Conservation (phyloP, 2,888 invertebrate genomes). For the Unio pictorum region DNA sequence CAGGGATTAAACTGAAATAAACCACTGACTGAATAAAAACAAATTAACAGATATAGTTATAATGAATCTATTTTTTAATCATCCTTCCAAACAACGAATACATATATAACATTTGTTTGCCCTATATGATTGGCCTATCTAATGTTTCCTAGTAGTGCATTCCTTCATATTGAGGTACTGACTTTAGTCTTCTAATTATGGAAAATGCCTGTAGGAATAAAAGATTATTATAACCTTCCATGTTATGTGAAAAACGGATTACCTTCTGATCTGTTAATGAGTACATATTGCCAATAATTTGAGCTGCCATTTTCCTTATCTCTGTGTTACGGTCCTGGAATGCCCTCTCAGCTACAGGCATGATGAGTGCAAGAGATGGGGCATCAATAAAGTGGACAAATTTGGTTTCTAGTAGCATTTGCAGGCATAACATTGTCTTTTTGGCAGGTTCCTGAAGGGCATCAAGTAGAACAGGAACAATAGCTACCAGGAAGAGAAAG, state of each 20-base stretch:
- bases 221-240: no score
- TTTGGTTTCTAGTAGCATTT: constrained; percentile 81
- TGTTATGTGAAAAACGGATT: background rate
- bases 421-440: constrained; percentile 93
- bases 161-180: no score
- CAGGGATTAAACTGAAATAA: no score
- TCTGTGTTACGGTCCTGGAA: constrained; percentile 98
- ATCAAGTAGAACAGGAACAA: constrained; percentile 79
- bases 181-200: no score
- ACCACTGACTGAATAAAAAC: no score
- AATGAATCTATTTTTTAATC: no score
- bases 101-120: no score
- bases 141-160: no score
- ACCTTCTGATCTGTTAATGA: constrained; percentile 96
- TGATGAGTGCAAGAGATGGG: constrained; percentile 96
- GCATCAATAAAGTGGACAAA: constrained; percentile 99
- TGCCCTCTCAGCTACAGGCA: constrained; percentile 98
- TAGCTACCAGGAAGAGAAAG: constrained; percentile 56
- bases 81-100: no score
- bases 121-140: no score
- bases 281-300: constrained; percentile 99
- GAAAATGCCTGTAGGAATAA: no score
- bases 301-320: constrained; percentile 98
- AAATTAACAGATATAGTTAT: no score
- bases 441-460: constrained; percentile 97